Base-by-base conservation (phyloP, 2,797 vertebrate genomes). In the Lindbergichthys nudifrons region DNA sequence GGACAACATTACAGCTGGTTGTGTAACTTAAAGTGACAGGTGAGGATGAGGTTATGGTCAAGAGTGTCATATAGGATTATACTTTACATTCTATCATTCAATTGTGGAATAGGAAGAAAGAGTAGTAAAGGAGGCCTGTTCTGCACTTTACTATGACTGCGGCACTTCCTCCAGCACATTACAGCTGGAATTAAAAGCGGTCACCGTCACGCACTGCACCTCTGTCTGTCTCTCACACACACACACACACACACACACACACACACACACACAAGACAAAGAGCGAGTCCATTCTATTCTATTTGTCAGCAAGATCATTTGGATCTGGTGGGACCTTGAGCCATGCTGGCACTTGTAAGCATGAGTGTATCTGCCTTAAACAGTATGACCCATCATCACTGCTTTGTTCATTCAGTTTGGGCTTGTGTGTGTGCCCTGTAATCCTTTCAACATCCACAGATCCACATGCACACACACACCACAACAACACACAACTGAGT, bases 201-300 rank as follows among this genome's bases (percentile, higher is more conserved):
- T 93, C 92, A 94, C 90, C 92, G 92, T 94, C 93, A 94, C 79
- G 75, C 81, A 64, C 78, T 41, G 82, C 80, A 63, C 65, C 82
- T 80, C 70, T 72, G 70, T 70, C 75, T 66, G 70, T 70, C 75
- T 66, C 53, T n/a, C 39, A 10, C 61, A 13, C 52, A 4, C 60
- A 32, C 73, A 48, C 41, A 43, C 41, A 59, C 77, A 21, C 42
- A 36, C 42, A 61, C 58, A 16, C 54, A 16, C 45, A 10, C 60
- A 47, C 74, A 42, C 36, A 39, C 42, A 59, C 74, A 19, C 50
- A 21, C 39, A 10, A 21, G 11, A 48, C 3, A 52, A 65, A 21
- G 50, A 70, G 62, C 12, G 14, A 60, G 62, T 51, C 66, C 3
- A 14, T 73, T 56, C 23, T 62, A 60, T 50, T 52, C 19, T 70